phyloP scores from a whole-genome alignment of 2,888 invertebrate genomes.

The Idaea dimidiata region DNA sequence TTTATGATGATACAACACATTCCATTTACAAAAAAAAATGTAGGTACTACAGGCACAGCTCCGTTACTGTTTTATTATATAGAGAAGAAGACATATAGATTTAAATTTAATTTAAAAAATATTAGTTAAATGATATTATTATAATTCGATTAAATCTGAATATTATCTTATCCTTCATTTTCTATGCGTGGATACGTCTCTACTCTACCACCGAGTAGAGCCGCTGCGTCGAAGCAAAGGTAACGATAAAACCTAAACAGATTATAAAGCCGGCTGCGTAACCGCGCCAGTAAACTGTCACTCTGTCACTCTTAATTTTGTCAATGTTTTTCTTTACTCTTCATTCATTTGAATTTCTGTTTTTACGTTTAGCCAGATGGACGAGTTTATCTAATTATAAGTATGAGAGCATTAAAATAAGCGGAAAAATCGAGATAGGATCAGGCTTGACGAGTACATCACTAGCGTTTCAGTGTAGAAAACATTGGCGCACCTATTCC shows the following conservation, averaged over 20 bases:
- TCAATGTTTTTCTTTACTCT: not conserved
- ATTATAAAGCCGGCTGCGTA: not conserved
- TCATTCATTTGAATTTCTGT: not conserved
- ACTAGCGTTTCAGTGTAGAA: slow-evolving; percentile 36
- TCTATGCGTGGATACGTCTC: not conserved
- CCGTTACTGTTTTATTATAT: too few relatives aligned
- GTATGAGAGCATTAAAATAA: not conserved
- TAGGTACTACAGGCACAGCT: too few relatives aligned
- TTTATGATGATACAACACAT: too few relatives aligned
- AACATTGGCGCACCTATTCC: slow-evolving; percentile 39
- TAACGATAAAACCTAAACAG: not conserved
- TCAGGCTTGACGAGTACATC: slow-evolving; percentile 18
- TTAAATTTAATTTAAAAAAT: too few relatives aligned
- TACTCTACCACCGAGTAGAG: not conserved
- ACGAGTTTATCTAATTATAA: not conserved
- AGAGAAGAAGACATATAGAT: too few relatives aligned
- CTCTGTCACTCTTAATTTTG: slow-evolving; percentile 1
- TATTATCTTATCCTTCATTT: not conserved
- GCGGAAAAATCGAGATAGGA: not conserved
- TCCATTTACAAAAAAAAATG: too few relatives aligned
- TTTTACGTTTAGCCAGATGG: not conserved
- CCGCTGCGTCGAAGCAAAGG: not conserved
- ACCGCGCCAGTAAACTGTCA: not conserved
- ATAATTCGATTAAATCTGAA: too few relatives aligned
- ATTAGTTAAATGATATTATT: too few relatives aligned